These are phyloP conservation scores for Lacerta viridis DNA, from an alignment of 2,797 vertebrate species.

Conservation along the genomic window DNA sequence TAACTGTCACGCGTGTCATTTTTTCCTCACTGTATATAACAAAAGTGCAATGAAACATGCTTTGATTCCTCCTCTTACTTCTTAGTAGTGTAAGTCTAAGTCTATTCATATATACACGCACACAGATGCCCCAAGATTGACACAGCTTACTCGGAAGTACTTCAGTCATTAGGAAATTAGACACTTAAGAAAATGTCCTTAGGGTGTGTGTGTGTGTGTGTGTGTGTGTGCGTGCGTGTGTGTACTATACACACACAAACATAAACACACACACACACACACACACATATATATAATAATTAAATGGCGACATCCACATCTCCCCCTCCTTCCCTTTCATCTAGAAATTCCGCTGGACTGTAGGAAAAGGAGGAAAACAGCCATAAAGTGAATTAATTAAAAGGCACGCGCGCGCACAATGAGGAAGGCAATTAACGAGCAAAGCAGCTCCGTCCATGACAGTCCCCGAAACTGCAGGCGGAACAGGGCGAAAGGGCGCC, in stretches of 20 bases:
- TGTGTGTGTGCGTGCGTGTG: no score
- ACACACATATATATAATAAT: no score
- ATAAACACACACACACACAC: no score
- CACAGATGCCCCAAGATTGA: no score
- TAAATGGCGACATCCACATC: no score
- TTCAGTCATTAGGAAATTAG: not conserved
- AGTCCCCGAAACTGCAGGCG: not conserved
- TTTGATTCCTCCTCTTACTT: not conserved
- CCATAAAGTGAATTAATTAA: not conserved
- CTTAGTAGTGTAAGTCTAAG: not conserved
- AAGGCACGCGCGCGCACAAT: not conserved
- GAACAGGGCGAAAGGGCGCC: not conserved
- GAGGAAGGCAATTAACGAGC: not conserved
- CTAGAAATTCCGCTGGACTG: not conserved
- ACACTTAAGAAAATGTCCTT: no score
- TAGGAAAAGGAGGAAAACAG: not conserved
- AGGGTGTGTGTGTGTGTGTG: no score
- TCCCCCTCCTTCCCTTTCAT: not conserved
- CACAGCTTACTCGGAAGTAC: not conserved
- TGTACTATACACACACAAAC: no score
- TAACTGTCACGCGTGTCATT: not conserved
- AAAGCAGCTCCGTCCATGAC: not conserved
- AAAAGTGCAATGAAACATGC: no score
- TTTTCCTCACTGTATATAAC: not conserved
- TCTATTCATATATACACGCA: not conserved